These are phyloP conservation scores for Epicampocera succincta DNA, from an alignment of 2,888 invertebrate species.

Conservation along the genomic window DNA sequence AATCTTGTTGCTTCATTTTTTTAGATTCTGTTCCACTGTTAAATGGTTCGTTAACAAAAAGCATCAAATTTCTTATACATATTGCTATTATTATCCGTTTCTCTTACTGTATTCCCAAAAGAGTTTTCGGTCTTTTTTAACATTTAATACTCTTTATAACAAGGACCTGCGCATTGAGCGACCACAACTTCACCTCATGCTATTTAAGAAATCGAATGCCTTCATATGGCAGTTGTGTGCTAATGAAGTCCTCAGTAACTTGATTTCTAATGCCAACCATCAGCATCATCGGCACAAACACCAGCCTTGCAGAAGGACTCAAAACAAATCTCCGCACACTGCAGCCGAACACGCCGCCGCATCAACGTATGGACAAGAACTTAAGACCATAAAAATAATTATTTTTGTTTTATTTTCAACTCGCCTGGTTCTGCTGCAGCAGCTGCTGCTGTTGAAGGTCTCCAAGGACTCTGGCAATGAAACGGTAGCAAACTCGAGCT, in stretches of 20 bases:
- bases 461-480: conserved; percentile 53
- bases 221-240: conserved; percentile 29
- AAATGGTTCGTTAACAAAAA: neutral
- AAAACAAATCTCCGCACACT: conserved; percentile 3
- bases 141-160: conserved; percentile 6
- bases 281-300: conserved; percentile 16
- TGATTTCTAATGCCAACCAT: conserved; percentile 30
- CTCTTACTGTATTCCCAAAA: conserved; percentile 62
- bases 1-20: neutral
- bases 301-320: conserved; percentile 54
- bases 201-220: conserved; percentile 23
- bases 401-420: neutral
- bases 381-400: conserved; percentile 37
- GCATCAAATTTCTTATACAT: conserved; percentile 32
- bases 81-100: conserved; percentile 41
- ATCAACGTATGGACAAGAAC: conserved; percentile 53
- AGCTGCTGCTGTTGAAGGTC: conserved; percentile 51
- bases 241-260: conserved; percentile 34
- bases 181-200: conserved; percentile 3
- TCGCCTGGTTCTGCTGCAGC: conserved; percentile 11
- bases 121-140: conserved; percentile 32
- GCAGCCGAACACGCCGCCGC: conserved; percentile 9
- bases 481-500: conserved; percentile 40
- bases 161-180: conserved; percentile 49
- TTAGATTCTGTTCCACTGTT: conserved; percentile 26